These are phyloP conservation scores for Aethina tumida DNA, from an alignment of 1,140 invertebrate genomes.

Conservation along the genomic window DNA sequence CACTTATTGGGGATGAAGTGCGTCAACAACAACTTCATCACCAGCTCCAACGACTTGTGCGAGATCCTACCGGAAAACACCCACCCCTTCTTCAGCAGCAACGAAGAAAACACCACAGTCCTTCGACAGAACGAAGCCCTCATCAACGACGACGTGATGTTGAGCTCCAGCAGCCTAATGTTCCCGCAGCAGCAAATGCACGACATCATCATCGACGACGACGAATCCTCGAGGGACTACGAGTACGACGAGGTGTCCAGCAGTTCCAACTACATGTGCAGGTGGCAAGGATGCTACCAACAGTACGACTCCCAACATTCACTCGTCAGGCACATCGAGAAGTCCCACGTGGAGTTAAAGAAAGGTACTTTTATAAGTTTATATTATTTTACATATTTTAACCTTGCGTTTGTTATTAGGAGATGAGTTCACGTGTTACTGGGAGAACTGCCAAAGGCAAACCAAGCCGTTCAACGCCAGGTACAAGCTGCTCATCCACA, in stretches of 20 bases:
- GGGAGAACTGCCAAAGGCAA: slow-evolving; percentile 76
- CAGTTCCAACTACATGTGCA: slow-evolving; percentile 44
- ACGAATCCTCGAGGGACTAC: slow-evolving; percentile 1
- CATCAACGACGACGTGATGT: slow-evolving; percentile 26
- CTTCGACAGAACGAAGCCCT: slow-evolving; percentile 28
- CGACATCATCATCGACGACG: slow-evolving; percentile 3
- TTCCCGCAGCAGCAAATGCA: slow-evolving; percentile 3
- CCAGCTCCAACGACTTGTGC: slow-evolving; percentile 10
- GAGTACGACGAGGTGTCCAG: slow-evolving; percentile 9
- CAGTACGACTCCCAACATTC: slow-evolving; percentile 66
- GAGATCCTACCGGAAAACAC: slow-evolving; percentile 5
- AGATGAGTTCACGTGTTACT: slow-evolving; percentile 88
- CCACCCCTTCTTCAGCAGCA: background rate
- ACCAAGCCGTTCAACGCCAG: slow-evolving; percentile 88
- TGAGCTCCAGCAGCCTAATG: slow-evolving; percentile 18
- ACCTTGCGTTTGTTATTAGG: slow-evolving; percentile 33
- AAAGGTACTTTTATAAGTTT: slow-evolving; percentile 39
- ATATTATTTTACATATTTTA: slow-evolving; percentile 3
- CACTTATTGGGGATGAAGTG: slow-evolving; percentile 19
- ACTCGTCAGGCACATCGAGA: slow-evolving; percentile 85
- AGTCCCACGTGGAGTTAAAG: slow-evolving; percentile 76
- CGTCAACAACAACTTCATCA: slow-evolving; percentile 15
- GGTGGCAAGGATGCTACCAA: slow-evolving; percentile 78
- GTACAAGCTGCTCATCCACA: slow-evolving; percentile 93
- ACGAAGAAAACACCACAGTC: slow-evolving; percentile 26